These are phyloP conservation scores for Achlya flavicornis DNA, from an alignment of 2,888 invertebrate species.

Conservation along the genomic window DNA sequence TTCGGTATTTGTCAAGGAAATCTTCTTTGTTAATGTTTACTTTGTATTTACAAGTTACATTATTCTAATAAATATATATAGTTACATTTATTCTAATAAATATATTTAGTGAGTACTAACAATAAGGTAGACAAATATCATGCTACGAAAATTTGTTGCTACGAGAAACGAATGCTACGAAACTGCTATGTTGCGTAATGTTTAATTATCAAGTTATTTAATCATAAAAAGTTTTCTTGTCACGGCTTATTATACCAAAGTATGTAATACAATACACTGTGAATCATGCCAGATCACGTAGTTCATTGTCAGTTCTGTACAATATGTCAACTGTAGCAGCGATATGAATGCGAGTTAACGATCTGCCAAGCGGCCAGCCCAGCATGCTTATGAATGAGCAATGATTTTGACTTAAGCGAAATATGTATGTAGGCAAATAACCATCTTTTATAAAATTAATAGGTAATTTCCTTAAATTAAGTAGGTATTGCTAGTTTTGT, in stretches of 20 bases:
- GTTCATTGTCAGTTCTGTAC: conserved; percentile 6
- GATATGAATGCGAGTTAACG: conserved; percentile 7
- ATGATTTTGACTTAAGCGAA: neutral
- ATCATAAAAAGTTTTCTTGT: no score
- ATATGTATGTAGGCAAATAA: neutral
- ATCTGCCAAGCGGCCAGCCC: conserved; percentile 7
- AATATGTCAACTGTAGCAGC: conserved; percentile 7
- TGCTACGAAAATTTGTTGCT: neutral
- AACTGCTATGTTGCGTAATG: neutral
- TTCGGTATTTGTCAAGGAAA: conserved; percentile 51
- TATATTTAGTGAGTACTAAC: neutral
- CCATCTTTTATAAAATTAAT: neutral
- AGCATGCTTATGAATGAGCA: conserved; percentile 4
- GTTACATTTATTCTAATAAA: neutral
- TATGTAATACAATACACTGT: neutral
- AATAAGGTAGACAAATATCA: no score
- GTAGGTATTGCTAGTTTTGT: no score
- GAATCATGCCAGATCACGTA: neutral
- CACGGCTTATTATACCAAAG: neutral
- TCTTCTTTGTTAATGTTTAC: conserved; percentile 32
- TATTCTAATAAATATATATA: no score
- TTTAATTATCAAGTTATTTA: no score
- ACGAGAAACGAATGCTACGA: neutral
- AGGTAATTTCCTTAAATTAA: no score
- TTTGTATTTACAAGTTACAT: conserved; percentile 16